Evolutionary conservation across 2,113 vertebrate genomes (phyloP), one percentile per base, ranked within the genome.

Genomic region (Mus spicilegus): DNA sequence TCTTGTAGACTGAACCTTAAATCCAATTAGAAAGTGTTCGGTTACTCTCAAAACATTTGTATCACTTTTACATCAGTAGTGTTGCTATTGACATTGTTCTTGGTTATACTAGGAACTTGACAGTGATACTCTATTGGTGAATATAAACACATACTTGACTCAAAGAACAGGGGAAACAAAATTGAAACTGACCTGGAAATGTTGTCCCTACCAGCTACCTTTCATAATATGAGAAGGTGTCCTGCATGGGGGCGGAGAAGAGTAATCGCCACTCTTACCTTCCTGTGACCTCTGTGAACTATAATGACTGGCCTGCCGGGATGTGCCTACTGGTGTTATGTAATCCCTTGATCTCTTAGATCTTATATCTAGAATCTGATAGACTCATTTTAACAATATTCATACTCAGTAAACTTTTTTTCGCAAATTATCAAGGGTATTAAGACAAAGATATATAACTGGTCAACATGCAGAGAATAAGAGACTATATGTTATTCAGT

Each of bases 331-430:
- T 6, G 5, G 36, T 58, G 82, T 92, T 82, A 39, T 61, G 4
- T 17, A 87, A 94, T 88, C 81, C 17, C 76, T 77, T 95, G 70
- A 85, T 75, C 3, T 91, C 4, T 20, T 93, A 67, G 6, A 70
- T 85, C 94, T 93, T 77, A 70, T 87, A 76, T 20, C 3, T 82
- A 72, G 46, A 86, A 89, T 73, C 87, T 86, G 12, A 76, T 92
- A 85, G n/a, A 39, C 19, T 88, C 33, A 63, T 39, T 92, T 92
- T 86, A 49, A 93, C 72, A 84, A 39, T 51, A 67, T 85, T 61
- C 26, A 46, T 80, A 94, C 24, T 70, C 76, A 46, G 36, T 85
- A 88, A 96, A 13, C 80, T 9, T 73, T 89, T 77, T 9, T 73
- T 51, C 92, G 7, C 39, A 89, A 76, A 77, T 95, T 90, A 96